phyloP scores from a whole-genome alignment of 2,888 invertebrate species.

The Pollenia amentaria region DNA sequence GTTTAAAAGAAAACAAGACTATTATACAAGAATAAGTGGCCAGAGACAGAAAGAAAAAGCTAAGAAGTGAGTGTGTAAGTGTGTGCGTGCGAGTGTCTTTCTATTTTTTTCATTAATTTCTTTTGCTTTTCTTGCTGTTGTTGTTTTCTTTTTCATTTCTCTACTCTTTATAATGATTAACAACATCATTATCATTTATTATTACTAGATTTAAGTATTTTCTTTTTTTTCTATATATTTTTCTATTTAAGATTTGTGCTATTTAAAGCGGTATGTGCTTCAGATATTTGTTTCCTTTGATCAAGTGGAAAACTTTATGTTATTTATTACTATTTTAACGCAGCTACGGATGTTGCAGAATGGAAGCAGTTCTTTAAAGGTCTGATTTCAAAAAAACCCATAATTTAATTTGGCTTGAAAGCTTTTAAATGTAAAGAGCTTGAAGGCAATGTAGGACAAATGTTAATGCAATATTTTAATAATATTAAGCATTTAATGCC shows the following conservation, averaged over 20 bases:
- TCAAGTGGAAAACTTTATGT: constrained; percentile 71
- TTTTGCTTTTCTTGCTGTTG: neutral
- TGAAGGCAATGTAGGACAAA: too few relatives aligned
- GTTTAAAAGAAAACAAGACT: constrained; percentile 45
- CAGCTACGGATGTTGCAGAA: constrained; percentile 30
- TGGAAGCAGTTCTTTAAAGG: constrained; percentile 23
- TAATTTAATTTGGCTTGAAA: too few relatives aligned
- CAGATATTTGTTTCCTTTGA: constrained; percentile 67
- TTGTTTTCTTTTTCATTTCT: constrained; percentile 23
- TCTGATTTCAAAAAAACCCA: neutral
- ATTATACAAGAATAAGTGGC: constrained; percentile 26
- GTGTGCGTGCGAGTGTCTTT: constrained; percentile 3
- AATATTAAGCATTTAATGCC: too few relatives aligned
- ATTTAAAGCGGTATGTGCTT: constrained; percentile 61
- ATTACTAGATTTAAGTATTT: constrained; percentile 37
- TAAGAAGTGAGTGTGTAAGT: neutral
- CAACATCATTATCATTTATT: constrained; percentile 62
- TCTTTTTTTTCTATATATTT: constrained; percentile 18
- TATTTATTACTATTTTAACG: constrained; percentile 59
- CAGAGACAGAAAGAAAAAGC: constrained; percentile 7
- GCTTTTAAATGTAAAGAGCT: too few relatives aligned
- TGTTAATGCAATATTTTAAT: too few relatives aligned
- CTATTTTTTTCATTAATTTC: constrained; percentile 28
- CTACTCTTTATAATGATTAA: constrained; percentile 16
- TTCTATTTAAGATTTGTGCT: constrained; percentile 37